Conservation (phyloP, 1,140 invertebrate species). For the Cydia splendana region DNA sequence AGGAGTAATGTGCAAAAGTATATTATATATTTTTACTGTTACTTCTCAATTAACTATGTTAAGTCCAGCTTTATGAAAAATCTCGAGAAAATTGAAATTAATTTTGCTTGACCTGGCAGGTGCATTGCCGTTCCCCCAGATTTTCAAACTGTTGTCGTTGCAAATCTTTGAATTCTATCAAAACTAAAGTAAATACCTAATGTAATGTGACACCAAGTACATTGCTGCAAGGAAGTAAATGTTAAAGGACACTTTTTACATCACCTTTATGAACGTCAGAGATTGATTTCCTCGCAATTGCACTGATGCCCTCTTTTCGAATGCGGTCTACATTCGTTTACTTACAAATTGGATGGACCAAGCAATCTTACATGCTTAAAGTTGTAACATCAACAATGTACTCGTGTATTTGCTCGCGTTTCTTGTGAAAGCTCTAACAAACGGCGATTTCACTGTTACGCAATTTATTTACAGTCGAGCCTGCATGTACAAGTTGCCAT, state of each 20-base stretch:
- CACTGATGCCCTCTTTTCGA: conserved; percentile 10
- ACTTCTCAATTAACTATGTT: no score
- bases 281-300: not conserved
- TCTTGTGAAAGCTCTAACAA: conserved; percentile 28
- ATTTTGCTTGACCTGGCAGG: no score
- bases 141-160: no score
- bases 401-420: conserved; percentile 4
- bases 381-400: conserved; percentile 8
- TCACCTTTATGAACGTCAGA: not conserved
- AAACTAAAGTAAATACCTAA: not conserved
- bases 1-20: no score
- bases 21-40: no score
- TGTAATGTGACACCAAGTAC: not conserved
- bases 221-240: conserved; percentile 4
- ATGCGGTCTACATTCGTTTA: not conserved
- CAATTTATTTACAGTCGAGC: conserved; percentile 18
- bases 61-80: no score
- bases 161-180: not conserved
- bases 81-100: no score
- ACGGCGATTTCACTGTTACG: conserved; percentile 22
- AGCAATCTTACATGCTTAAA: conserved; percentile 12
- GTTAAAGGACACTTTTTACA: conserved; percentile 12
- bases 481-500: not conserved
- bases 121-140: no score
- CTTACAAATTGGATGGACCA: not conserved